These are phyloP conservation scores for Cirrhinus mrigala DNA, from an alignment of 2,797 vertebrate genomes.

Conservation along the genomic window DNA sequence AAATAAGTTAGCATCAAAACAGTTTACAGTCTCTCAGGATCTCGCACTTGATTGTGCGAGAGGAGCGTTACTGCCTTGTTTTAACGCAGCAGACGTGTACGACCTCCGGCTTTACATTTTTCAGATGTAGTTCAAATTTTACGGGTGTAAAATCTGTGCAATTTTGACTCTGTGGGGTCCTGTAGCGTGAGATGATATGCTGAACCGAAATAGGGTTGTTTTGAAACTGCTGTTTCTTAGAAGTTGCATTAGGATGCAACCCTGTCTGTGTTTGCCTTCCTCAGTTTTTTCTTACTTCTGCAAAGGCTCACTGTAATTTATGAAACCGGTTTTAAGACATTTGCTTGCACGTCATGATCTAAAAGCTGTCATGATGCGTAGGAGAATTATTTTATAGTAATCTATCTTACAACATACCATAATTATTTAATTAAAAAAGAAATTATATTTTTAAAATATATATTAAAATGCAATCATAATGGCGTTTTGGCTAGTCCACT, in stretches of 20 bases:
- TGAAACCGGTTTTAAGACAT: neutral
- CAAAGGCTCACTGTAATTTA: conserved; percentile 5
- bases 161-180: conserved; percentile 16
- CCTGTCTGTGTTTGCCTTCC: neutral
- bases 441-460: neutral
- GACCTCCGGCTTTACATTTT: neutral
- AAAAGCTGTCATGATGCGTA: neutral
- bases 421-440: neutral
- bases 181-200: conserved; percentile 15
- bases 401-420: neutral
- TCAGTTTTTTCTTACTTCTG: neutral
- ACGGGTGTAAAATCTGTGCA: conserved; percentile 26
- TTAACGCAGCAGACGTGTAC: neutral
- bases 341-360: neutral
- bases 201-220: neutral
- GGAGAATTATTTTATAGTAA: neutral
- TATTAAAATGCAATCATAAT: conserved; percentile 17
- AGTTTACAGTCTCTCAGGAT: conserved; percentile 25
- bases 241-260: neutral
- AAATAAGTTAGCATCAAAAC: conserved; percentile 1
- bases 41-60: neutral
- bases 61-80: neutral
- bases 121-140: conserved; percentile 13
- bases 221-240: conserved; percentile 10
- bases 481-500: neutral